These are phyloP conservation scores for Numenius phaeopus DNA, from an alignment of 2,797 vertebrate genomes.

Conservation along the genomic window DNA sequence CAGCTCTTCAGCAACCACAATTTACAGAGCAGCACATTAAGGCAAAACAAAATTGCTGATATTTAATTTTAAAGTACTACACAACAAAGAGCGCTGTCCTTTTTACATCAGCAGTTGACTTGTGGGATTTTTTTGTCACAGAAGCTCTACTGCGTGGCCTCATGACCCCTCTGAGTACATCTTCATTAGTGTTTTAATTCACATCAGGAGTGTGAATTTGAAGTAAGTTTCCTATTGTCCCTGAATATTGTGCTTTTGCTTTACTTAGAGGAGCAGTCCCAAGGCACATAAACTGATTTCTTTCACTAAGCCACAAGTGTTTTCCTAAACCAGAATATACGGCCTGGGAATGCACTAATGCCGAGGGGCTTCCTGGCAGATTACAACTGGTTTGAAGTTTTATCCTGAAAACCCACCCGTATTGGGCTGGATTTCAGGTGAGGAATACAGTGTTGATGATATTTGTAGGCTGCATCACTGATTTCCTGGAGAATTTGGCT, in stretches of 20 bases:
- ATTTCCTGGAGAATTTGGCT: background rate
- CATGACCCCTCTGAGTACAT: background rate
- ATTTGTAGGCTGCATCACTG: background rate
- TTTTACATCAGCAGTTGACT: background rate
- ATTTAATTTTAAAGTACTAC: background rate
- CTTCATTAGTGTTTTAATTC: background rate
- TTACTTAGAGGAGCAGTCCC: background rate
- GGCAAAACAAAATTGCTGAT: background rate
- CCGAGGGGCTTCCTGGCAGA: background rate
- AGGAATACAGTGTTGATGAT: background rate
- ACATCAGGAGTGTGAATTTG: background rate
- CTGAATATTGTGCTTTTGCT: background rate
- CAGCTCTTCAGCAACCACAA: background rate
- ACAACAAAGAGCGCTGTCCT: background rate
- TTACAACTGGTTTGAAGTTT: background rate
- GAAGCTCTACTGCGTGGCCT: background rate
- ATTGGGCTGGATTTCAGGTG: background rate
- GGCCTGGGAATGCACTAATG: background rate
- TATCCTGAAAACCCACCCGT: background rate
- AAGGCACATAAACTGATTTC: background rate
- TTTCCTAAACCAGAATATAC: constrained; percentile 15
- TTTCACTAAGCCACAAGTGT: constrained; percentile 20
- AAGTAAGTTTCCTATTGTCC: background rate
- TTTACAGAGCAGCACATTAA: background rate
- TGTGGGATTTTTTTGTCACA: background rate